phyloP scores from a whole-genome alignment of 2,888 invertebrate species.

The Himalopsyche kuldschensis region DNA sequence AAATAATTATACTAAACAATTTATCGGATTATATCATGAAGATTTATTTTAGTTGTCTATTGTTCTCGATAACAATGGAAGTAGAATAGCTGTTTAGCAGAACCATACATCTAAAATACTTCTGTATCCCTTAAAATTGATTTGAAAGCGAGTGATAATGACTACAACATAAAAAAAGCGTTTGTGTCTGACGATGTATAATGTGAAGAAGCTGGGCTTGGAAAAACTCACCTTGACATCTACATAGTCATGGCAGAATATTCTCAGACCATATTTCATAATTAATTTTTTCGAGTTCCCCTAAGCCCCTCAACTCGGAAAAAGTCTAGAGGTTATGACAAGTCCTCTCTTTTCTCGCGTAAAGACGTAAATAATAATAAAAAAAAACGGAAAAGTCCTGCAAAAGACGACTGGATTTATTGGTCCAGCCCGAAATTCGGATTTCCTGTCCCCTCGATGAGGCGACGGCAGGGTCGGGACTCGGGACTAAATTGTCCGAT shows the following conservation, averaged over 20 bases:
- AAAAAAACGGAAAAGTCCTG: neutral
- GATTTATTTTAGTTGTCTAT: too few relatives aligned
- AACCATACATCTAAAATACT: too few relatives aligned
- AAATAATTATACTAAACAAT: too few relatives aligned
- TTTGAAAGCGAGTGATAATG: too few relatives aligned
- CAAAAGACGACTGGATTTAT: neutral
- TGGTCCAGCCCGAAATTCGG: neutral
- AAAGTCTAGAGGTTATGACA: neutral
- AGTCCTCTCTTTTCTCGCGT: neutral
- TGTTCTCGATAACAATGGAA: too few relatives aligned
- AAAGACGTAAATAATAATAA: neutral
- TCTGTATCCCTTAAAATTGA: too few relatives aligned
- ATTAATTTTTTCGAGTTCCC: neutral
- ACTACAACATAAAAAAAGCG: too few relatives aligned
- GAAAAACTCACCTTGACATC: neutral
- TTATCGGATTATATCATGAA: too few relatives aligned
- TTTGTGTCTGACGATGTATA: neutral
- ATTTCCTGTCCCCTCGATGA: conserved; percentile 9
- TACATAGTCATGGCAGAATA: neutral
- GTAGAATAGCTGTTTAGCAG: too few relatives aligned
- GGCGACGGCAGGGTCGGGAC: conserved; percentile 7
- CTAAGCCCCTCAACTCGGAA: neutral
- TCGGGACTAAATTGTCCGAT: conserved; percentile 22
- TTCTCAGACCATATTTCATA: neutral
- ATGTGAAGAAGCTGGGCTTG: too few relatives aligned